phyloP scores from a whole-genome alignment of 2,888 invertebrate species.

The Hypomecis atomaria region DNA sequence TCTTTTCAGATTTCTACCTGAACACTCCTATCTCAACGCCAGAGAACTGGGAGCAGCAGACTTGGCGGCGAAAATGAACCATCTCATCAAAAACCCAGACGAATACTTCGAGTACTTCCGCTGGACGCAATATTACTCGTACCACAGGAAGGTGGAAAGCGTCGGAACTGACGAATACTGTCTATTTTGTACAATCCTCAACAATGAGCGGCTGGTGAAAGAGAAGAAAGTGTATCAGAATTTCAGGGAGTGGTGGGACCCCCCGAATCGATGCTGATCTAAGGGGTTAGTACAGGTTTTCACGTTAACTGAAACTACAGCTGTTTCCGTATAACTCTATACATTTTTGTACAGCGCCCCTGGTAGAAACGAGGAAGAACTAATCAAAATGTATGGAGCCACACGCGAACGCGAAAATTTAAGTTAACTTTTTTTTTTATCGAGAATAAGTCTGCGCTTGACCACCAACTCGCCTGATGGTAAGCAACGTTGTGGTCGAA shows the following conservation, averaged over 20 bases:
- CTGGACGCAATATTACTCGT: constrained; percentile 54
- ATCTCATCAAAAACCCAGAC: constrained; percentile 44
- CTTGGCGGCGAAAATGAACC: constrained; percentile 47
- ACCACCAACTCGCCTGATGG: too few species aligned
- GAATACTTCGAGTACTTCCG: constrained; percentile 49
- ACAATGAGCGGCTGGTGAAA: constrained; percentile 44
- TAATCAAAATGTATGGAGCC: too few species aligned
- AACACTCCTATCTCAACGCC: constrained; percentile 50
- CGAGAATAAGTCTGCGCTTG: too few species aligned
- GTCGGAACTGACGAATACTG: constrained; percentile 50
- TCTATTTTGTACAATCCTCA: constrained; percentile 48
- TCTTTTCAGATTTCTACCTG: constrained; percentile 53
- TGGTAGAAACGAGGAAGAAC: too few species aligned
- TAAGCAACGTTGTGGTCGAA: too few species aligned
- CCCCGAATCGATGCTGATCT: constrained; percentile 35
- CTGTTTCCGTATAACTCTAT: too few species aligned
- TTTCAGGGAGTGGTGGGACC: constrained; percentile 50
- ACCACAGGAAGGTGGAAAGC: constrained; percentile 44
- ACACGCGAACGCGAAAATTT: too few species aligned
- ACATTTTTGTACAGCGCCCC: too few species aligned
- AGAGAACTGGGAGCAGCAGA: constrained; percentile 38
- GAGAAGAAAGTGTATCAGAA: constrained; percentile 41
- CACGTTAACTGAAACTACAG: too few species aligned
- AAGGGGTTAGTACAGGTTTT: too few species aligned
- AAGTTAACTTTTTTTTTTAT: too few species aligned